Evolutionary conservation across 2,888 invertebrate genomes (phyloP).

Genomic region (Norana najaformis): DNA sequence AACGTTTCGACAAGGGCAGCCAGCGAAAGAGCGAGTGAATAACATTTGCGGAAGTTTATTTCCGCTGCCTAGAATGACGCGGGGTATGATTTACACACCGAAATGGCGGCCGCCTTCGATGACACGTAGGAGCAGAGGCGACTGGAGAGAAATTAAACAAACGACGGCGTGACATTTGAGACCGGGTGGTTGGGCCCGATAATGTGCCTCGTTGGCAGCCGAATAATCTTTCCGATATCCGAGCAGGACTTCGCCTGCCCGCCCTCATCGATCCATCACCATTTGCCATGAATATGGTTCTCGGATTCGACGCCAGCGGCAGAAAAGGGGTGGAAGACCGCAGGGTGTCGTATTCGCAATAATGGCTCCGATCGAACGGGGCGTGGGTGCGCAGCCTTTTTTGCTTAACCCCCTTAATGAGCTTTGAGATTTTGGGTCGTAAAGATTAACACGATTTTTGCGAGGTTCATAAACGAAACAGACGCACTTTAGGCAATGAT

Average conservation of each 20-base stretch:
- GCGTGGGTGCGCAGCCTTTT: background rate
- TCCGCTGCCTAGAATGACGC: background rate
- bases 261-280: constrained; percentile 23
- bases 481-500: background rate
- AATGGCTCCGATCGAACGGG: background rate
- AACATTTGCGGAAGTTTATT: constrained; percentile 1
- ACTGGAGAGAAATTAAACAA: background rate
- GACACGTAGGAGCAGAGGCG: background rate
- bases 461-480: background rate
- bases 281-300: constrained; percentile 19
- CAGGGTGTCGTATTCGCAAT: background rate
- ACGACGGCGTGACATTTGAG: background rate
- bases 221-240: constrained; percentile 25
- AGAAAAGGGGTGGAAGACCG: background rate
- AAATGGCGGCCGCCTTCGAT: background rate
- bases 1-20: background rate
- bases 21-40: background rate
- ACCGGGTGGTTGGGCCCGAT: background rate
- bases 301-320: background rate
- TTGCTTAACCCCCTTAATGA: background rate
- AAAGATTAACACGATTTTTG: background rate
- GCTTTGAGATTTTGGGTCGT: background rate
- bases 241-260: background rate
- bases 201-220: background rate
- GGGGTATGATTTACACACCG: background rate